Evolutionary conservation across 2,888 invertebrate genomes (phyloP), one percentile per base, ranked within the genome.

Genomic region (Hymenopus coronatus): DNA sequence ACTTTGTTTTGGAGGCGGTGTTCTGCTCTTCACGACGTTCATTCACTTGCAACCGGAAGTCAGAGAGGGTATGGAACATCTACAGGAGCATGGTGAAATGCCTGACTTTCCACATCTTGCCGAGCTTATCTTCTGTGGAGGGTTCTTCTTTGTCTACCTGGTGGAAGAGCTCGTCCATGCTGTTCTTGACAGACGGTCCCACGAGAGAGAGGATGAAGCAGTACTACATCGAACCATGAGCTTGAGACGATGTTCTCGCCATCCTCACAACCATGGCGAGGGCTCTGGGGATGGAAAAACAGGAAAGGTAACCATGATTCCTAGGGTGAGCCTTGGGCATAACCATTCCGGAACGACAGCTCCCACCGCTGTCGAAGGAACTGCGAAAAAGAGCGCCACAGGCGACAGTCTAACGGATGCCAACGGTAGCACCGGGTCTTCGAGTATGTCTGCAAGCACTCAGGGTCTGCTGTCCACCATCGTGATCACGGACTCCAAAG

Each of bases 21-120:
- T 96, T 12, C 93, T 96, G 33, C 93, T 96, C 25, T 95, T 95
- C 92, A 96, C 96, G 28, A 95, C 95, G 15, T 95, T 96, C 92
- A 92, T 96, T 7, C 96, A 96, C 91, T 93, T 96, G 82, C 95
- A 96, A 86, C 96, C 96, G 28, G 96, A 96, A 93, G 95, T 96
- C 27, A 93, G 95, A n/a, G 94, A 94, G 90, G 94, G 94, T 90
- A 94, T 95, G 90, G 93, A 93, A 70, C 91, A 91, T 12, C 93
- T 95, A 84, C 93, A 94, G 90, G 91, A 92, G 1, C 92, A 93
- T 33, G 93, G 93, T 0, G 92, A 93, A 83, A 92, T 95, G 25
- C 94, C 94, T 2, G 92, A 92, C 7, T 90, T 91, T 27, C 94
- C 94, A 1, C 92, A 93, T 28, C 92, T 94, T 7, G 95, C 94